Base-by-base conservation (phyloP, 2,888 invertebrate species). In the Brachypalpus laphriformis region DNA sequence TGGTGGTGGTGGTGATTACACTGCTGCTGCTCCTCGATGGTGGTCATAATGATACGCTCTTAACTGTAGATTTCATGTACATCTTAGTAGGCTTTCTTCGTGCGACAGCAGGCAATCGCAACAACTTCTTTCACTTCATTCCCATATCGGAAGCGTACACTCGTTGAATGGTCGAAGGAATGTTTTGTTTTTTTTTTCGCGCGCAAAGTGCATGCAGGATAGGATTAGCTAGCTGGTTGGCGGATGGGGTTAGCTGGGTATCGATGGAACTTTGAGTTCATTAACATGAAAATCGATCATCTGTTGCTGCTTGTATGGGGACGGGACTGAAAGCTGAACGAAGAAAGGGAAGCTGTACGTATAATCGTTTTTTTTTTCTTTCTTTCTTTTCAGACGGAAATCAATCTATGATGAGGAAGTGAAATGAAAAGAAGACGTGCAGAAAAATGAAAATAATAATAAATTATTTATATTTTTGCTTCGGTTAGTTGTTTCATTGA, bases 241-340 rank as follows among this genome's bases (percentile, higher is more conserved):
- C n/a, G n/a, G n/a, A 22, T 65, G 56, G n/a, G 37, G 37, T 2
- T 3, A 14, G 54, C 40, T 42, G 59, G 57, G 51, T 7, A 77
- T 70, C 54, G 51, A 66, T 74, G 63, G 54, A 74, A 72, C 54
- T 72, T 75, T 66, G 74, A 80, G 83, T 83, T 83, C 83, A 83
- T 78, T 74, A 83, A 83, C 83, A 83, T 80, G 83, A 70, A 83
- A 80, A 83, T 75, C 68, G 78, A 80, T 80, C 83, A 80, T 75
- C 57, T 70, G 72, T 63, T 63, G 68, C 42, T 57, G 61, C n/a
- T n/a, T 18, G 63, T 56, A 74, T 63, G 63, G 61, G n/a, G 28
- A 25, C n/a, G 25, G 5, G 25, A 25, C 28, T 8, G n/a, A 6
- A 22, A 31, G 14, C 16, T 25, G 11, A 16, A 42, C n/a, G 34